Evolutionary conservation across 2,888 invertebrate genomes (phyloP).

Genomic region (Standfussiana lucernea): DNA sequence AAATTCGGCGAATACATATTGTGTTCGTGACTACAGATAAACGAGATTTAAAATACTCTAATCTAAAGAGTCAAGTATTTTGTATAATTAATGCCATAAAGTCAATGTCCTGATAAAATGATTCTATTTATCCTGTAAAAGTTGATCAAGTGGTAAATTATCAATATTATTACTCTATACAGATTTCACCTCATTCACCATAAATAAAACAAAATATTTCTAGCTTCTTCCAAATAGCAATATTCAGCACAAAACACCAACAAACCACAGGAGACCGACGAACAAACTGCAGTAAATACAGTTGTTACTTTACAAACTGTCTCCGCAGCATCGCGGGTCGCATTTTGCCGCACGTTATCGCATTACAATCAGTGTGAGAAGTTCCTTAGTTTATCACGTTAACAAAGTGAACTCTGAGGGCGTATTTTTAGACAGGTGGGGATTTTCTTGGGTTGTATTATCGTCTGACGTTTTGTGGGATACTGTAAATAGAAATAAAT

Average conservation of each 20-base stretch:
- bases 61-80: too few species aligned
- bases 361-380: conserved; percentile 52
- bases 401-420: conserved; percentile 31
- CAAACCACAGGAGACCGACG: not conserved
- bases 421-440: conserved; percentile 41
- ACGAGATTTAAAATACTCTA: too few species aligned
- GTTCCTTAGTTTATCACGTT: conserved; percentile 29
- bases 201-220: too few species aligned
- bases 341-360: conserved; percentile 34
- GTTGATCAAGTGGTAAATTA: not conserved
- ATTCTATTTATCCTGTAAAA: not conserved
- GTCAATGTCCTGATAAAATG: too few species aligned
- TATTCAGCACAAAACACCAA: not conserved
- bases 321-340: not conserved
- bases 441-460: conserved; percentile 34
- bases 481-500: not conserved
- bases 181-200: not conserved
- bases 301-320: conserved; percentile 9
- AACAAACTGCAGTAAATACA: conserved; percentile 3
- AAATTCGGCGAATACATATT: too few species aligned
- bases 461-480: conserved; percentile 9
- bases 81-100: too few species aligned
- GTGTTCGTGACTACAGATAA: too few species aligned
- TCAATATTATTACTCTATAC: not conserved
- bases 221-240: not conserved